Conservation (phyloP, 2,888 invertebrate species). For the Caradrina clavipalpis region DNA sequence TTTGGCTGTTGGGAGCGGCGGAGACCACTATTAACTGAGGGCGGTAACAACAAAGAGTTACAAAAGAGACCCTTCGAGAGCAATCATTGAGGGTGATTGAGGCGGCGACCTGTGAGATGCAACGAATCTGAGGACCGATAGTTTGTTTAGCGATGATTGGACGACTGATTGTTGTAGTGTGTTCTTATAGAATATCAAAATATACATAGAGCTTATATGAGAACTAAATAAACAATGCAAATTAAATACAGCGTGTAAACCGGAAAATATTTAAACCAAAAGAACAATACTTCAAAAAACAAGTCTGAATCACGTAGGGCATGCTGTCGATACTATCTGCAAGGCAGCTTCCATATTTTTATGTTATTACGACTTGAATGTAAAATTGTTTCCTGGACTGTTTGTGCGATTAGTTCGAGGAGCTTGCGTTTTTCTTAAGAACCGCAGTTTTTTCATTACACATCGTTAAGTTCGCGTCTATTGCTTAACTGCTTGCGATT, state of each 20-base stretch:
- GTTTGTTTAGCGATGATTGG: constrained; percentile 72
- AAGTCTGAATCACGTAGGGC: constrained; percentile 9
- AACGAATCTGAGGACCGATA: constrained; percentile 67
- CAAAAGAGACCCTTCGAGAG: constrained; percentile 74
- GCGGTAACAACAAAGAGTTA: constrained; percentile 84
- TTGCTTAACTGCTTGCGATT: constrained; percentile 49
- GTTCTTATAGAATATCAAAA: constrained; percentile 20
- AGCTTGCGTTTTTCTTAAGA: constrained; percentile 27
- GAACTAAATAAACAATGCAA: constrained; percentile 40
- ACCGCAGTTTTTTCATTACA: constrained; percentile 45
- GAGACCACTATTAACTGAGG: constrained; percentile 78
- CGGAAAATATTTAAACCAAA: constrained; percentile 12
- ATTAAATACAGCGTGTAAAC: constrained; percentile 18
- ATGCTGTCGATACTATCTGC: constrained; percentile 30
- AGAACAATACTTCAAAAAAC: constrained; percentile 8
- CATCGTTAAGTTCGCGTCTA: constrained; percentile 52
- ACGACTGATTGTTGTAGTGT: constrained; percentile 57
- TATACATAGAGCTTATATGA: constrained; percentile 13
- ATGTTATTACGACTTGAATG: constrained; percentile 18
- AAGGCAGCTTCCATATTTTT: constrained; percentile 29
- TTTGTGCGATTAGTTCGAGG: constrained; percentile 27
- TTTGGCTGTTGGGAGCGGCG: constrained; percentile 66
- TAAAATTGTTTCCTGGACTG: constrained; percentile 43
- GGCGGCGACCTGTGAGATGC: constrained; percentile 73
- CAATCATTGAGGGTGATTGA: constrained; percentile 82